Base-by-base conservation (phyloP, 1,140 invertebrate genomes). In the Micrasema longulum region DNA sequence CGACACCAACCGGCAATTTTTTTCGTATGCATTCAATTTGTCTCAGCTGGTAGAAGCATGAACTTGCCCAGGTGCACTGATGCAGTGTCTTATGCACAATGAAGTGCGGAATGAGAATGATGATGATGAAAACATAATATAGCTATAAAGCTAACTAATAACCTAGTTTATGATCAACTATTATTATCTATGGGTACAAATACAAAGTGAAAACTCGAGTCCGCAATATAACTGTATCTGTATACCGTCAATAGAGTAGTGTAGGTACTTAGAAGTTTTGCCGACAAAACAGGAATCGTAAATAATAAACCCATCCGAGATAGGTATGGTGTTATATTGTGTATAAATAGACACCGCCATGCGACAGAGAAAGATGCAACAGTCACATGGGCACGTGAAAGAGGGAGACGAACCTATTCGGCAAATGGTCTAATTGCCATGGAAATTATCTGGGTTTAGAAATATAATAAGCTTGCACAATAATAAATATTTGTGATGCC, bases 271-370 rank as follows among this genome's bases (percentile, higher is more conserved):
- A 7, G 26, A 31, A 31, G 12, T 60, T 60, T 60, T 38, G 36
- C 55, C 55, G 55, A 60, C 55, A 60, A 43, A 41, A 60, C 55
- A 14, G 35, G 36, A 43, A 38, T 16, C 55, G 36, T 60, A 60
- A 60, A 60, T 60, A 41, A 60, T 60, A 60, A 60, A 60, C 14
- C 55, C 55, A 60, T 41, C 55, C 55, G 36, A 43, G 55, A 60
- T 60, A 52, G 16, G 48, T 9, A n/a, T 55, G 16, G 16, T 31
- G 7, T 31, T 31, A 31, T 31, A 4, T 4, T 7, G 7, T 7
- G 26, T 2, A 7, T 7, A 31, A 2, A 31, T 7, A 5, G 43
- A 5, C 43, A 47, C 43, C 43, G 7, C 16, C 14, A n/a, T 47
- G 26, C 26, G 7, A 31, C 43, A 16, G 43, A 47, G 43, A 6